Evolutionary conservation across 2,113 vertebrate genomes (phyloP).

Genomic region (Alosa alosa): DNA sequence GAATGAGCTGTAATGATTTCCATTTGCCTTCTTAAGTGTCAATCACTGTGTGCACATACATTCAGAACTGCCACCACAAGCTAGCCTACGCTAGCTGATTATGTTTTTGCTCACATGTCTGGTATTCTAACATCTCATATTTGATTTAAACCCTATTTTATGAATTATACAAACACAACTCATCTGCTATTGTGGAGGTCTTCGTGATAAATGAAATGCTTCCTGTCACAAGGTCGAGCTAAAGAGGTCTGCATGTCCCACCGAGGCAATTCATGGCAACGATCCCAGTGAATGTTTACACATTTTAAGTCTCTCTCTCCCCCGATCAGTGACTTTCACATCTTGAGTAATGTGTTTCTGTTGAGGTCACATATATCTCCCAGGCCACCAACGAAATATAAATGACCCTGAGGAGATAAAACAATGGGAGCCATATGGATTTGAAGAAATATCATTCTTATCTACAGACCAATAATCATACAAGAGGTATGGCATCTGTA

Average conservation of each 20-base stretch:
- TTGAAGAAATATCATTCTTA: slow-evolving; percentile 48
- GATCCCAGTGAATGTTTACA: neutral
- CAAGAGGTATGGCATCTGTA: slow-evolving; percentile 45
- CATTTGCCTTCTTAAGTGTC: neutral
- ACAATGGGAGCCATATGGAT: slow-evolving; percentile 32
- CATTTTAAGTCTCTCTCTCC: neutral
- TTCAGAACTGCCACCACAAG: neutral
- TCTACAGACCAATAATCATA: slow-evolving; percentile 45
- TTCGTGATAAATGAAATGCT: neutral
- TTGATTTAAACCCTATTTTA: neutral
- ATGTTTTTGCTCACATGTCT: neutral
- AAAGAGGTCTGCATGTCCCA: neutral
- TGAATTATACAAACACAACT: neutral
- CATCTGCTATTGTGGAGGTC: neutral
- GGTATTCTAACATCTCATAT: neutral
- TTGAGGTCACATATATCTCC: slow-evolving; percentile 24
- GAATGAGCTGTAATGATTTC: neutral
- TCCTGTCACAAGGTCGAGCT: neutral
- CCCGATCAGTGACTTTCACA: slow-evolving; percentile 25
- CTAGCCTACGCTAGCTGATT: neutral
- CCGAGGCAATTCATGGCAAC: neutral
- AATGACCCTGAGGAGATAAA: slow-evolving; percentile 37
- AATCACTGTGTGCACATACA: neutral
- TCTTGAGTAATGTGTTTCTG: slow-evolving; percentile 40
- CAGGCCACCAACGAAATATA: slow-evolving; percentile 38